Evolutionary conservation across 2,797 vertebrate species (phyloP), one percentile per base, ranked within the genome.

Genomic region (Echiichthys vipera): DNA sequence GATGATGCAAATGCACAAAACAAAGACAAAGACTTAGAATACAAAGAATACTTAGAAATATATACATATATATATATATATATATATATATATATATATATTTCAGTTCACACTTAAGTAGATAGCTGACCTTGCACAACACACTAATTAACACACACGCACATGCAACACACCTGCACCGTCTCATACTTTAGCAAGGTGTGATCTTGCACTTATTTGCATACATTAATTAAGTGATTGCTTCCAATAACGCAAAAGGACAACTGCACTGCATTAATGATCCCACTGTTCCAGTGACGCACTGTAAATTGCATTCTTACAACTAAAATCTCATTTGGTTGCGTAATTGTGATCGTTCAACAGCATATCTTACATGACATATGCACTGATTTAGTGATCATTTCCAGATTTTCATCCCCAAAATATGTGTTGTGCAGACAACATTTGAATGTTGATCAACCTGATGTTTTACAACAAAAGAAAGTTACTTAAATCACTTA

Each of bases 31-130:
- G n/a, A n/a, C n/a, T n/a, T n/a, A n/a, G n/a, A n/a, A n/a, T n/a
- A n/a, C n/a, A n/a, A n/a, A n/a, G n/a, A n/a, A n/a, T n/a, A n/a
- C n/a, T n/a, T n/a, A n/a, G n/a, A n/a, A n/a, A n/a, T n/a, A n/a
- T n/a, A n/a, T n/a, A n/a, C n/a, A n/a, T n/a, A n/a, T n/a, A n/a
- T n/a, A n/a, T n/a, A n/a, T n/a, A n/a, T n/a, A n/a, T n/a, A n/a
- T n/a, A n/a, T n/a, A n/a, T n/a, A n/a, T n/a, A n/a, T n/a, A n/a
- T n/a, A n/a, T n/a, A n/a, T n/a, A n/a, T n/a, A n/a, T n/a, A n/a
- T n/a, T n/a, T n/a, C 90, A 90, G 90, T 95, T 96, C 94, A 94
- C 95, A 95, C 93, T 93, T 95, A 90, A 91, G 93, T 93, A 93
- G 94, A 94, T 93, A 92, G 90, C 80, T 90, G 90, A 93, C 92